A percentile compares a stretch with the other conserved stretches of the same genome.
phyloP scores from a whole-genome alignment of 2,888 invertebrate species.

The Ectemnius lituratus region DNA sequence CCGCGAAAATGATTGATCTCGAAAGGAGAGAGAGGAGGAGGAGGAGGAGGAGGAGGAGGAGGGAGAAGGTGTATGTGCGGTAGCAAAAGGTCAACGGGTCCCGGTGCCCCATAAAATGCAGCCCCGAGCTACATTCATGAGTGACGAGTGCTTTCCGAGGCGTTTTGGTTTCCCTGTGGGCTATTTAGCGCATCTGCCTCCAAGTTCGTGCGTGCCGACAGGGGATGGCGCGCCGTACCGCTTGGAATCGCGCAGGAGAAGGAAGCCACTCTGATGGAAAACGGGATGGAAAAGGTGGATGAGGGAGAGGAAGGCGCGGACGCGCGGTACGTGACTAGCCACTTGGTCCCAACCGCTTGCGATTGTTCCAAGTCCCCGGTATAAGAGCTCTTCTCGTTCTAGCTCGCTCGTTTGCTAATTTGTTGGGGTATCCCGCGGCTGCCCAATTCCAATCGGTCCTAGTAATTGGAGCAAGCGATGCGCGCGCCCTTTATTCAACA shows the following conservation, averaged over 20 bases:
- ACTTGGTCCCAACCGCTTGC: neutral
- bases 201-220: slow-evolving; percentile 43
- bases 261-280: slow-evolving; percentile 15
- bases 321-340: slow-evolving; percentile 39
- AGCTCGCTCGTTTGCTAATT: slow-evolving; percentile 40
- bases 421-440: slow-evolving; percentile 1
- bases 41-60: slow-evolving; percentile 26
- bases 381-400: slow-evolving; percentile 24
- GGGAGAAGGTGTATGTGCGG: slow-evolving; percentile 28
- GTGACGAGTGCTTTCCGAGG: slow-evolving; percentile 42
- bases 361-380: slow-evolving; percentile 30
- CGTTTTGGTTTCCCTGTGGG: slow-evolving; percentile 69
- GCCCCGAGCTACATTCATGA: slow-evolving; percentile 55
- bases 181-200: slow-evolving; percentile 76
- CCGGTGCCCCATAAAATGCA: slow-evolving; percentile 60
- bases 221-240: slow-evolving; percentile 17
- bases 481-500: neutral
- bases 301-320: slow-evolving; percentile 20
- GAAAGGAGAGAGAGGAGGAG: slow-evolving; percentile 30
- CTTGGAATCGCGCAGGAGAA: slow-evolving; percentile 16
- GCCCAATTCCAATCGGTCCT: neutral
- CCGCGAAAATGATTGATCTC: slow-evolving; percentile 51
- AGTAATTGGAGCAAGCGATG: neutral
- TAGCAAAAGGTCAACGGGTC: slow-evolving; percentile 37
- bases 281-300: slow-evolving; percentile 27